Evolutionary conservation across 2,888 invertebrate species (phyloP).

Genomic region (Epiblema foenella): DNA sequence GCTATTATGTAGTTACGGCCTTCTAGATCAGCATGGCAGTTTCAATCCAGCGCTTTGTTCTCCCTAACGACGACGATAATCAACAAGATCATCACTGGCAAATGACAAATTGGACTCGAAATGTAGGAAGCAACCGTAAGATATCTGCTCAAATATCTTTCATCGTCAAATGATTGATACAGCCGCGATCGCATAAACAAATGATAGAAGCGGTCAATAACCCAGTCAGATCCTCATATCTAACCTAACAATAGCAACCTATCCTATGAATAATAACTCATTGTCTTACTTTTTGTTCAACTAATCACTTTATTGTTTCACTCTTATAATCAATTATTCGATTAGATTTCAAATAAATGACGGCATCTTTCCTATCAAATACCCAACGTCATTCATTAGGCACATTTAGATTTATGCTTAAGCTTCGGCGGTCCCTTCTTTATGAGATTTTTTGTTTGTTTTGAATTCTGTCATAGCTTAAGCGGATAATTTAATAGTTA

Average conservation of each 20-base stretch:
- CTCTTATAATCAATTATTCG: slow-evolving; percentile 83
- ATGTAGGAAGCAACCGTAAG: slow-evolving; percentile 66
- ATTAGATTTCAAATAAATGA: slow-evolving; percentile 80
- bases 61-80: slow-evolving; percentile 7
- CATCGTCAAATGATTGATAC: slow-evolving; percentile 79
- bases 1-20: background rate
- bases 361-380: slow-evolving; percentile 71
- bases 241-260: slow-evolving; percentile 75
- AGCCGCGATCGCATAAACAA: slow-evolving; percentile 77
- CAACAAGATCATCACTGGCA: slow-evolving; percentile 43
- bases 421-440: slow-evolving; percentile 41
- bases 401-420: slow-evolving; percentile 49
- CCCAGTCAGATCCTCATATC: slow-evolving; percentile 72
- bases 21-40: background rate
- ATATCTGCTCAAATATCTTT: slow-evolving; percentile 74
- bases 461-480: slow-evolving; percentile 38
- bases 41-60: slow-evolving; percentile 17
- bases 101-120: slow-evolving; percentile 70
- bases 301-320: slow-evolving; percentile 84
- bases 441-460: slow-evolving; percentile 39
- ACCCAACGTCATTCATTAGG: slow-evolving; percentile 71
- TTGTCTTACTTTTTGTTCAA: slow-evolving; percentile 83
- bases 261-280: slow-evolving; percentile 81
- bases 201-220: slow-evolving; percentile 76
- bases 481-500: slow-evolving; percentile 38